phyloP scores from a whole-genome alignment of 2,888 invertebrate genomes.

The Synergus laeviventris region DNA sequence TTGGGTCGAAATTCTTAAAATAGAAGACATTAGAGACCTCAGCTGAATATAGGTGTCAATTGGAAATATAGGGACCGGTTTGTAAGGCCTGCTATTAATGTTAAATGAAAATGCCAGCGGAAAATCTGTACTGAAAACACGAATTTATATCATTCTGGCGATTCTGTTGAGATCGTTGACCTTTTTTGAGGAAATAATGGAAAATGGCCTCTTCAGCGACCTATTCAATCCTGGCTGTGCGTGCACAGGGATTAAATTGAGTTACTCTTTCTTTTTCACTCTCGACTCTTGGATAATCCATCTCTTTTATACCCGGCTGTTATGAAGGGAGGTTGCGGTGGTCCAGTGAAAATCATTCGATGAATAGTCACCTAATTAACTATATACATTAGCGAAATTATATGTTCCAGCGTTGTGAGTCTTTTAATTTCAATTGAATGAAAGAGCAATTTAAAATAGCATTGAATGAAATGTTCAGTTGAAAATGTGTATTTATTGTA shows the following conservation, averaged over 20 bases:
- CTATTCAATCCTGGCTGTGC: slow-evolving; percentile 37
- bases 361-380: slow-evolving; percentile 38
- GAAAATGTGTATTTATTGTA: background rate
- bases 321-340: background rate
- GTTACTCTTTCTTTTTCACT: slow-evolving; percentile 36
- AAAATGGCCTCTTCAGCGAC: slow-evolving; percentile 33
- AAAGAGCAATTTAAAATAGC: background rate
- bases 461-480: slow-evolving; percentile 20
- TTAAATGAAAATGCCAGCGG: background rate
- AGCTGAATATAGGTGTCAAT: no score
- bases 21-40: no score
- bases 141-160: background rate
- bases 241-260: slow-evolving; percentile 38
- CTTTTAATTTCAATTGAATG: slow-evolving; percentile 12
- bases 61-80: no score
- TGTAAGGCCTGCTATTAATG: no score
- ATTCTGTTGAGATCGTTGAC: slow-evolving; percentile 3
- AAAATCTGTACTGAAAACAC: background rate
- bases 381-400: slow-evolving; percentile 18
- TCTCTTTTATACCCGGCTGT: slow-evolving; percentile 25
- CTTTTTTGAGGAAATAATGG: slow-evolving; percentile 32
- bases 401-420: background rate
- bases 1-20: no score
- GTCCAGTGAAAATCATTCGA: slow-evolving; percentile 24
- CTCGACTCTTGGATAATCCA: slow-evolving; percentile 32